These are phyloP conservation scores for Ia io DNA, from an alignment of 2,113 vertebrate genomes.

Conservation along the genomic window DNA sequence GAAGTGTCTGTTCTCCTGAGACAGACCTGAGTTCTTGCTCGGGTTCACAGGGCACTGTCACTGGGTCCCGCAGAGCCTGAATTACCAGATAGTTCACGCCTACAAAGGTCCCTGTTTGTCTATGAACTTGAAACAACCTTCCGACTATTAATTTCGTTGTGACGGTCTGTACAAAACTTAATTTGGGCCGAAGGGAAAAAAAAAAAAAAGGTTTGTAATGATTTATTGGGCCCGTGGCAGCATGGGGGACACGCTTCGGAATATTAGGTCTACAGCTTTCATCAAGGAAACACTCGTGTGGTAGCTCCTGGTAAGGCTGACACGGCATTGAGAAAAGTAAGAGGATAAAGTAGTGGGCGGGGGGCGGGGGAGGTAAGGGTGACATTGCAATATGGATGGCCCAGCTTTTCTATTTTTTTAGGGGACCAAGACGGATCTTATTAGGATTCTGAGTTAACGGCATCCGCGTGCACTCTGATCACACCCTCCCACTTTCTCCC, in stretches of 20 bases:
- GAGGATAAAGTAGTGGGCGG: not conserved
- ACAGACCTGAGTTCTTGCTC: not conserved
- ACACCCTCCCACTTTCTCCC: not conserved
- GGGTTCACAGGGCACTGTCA: not conserved
- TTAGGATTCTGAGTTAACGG: not conserved
- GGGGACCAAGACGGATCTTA: not conserved
- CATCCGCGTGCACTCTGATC: not conserved
- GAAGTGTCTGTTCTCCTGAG: not conserved
- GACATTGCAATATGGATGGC: not conserved
- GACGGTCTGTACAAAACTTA: not conserved
- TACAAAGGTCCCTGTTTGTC: not conserved
- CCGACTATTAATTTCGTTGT: not conserved
- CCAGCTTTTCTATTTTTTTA: not conserved
- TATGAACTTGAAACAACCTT: not conserved
- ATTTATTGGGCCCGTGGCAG: not conserved
- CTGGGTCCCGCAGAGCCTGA: slow-evolving; percentile 46
- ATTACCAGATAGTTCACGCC: slow-evolving; percentile 48
- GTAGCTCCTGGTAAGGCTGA: not conserved
- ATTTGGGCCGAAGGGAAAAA: not conserved
- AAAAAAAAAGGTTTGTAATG: not conserved
- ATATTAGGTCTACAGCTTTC: not conserved
- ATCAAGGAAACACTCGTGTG: not conserved
- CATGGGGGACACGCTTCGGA: not conserved
- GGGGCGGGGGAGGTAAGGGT: not conserved
- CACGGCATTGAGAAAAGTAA: not conserved